Evolutionary conservation across 1,140 invertebrate species (phyloP).

Genomic region (Rhopalosiphum padi): DNA sequence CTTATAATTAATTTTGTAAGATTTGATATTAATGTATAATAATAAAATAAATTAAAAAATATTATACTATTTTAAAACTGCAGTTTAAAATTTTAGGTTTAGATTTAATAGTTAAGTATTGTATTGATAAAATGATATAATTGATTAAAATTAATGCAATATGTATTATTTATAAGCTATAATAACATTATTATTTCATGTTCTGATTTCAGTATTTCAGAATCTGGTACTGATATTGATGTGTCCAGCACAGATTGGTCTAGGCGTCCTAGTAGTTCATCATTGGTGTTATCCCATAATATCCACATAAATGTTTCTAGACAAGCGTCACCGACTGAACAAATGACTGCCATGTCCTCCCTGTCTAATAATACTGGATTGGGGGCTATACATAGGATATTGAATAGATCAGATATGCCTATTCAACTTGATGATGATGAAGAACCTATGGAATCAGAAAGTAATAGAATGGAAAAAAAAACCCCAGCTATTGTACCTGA

Average conservation of each 20-base stretch:
- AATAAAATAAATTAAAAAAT: too few relatives aligned
- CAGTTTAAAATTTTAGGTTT: too few relatives aligned
- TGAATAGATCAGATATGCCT: conserved; percentile 51
- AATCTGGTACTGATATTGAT: conserved; percentile 53
- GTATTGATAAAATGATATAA: neutral
- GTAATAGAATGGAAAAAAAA: conserved; percentile 33
- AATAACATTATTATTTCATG: neutral
- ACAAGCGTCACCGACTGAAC: conserved; percentile 53
- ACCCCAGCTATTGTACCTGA: neutral
- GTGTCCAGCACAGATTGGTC: conserved; percentile 52
- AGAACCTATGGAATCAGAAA: conserved; percentile 44
- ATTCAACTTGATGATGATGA: conserved; percentile 51
- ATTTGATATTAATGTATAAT: neutral
- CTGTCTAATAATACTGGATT: conserved; percentile 41
- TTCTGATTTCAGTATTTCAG: conserved; percentile 44
- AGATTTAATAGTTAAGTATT: neutral
- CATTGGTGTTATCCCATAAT: conserved; percentile 39
- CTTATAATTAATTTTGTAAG: neutral
- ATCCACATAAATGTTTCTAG: conserved; percentile 54
- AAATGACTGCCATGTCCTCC: conserved; percentile 50
- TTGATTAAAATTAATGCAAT: neutral
- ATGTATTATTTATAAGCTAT: neutral
- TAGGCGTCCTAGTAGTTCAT: conserved; percentile 51
- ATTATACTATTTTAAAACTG: too few relatives aligned
- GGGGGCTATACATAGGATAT: conserved; percentile 50